These are phyloP conservation scores for Parnassius mnemosyne DNA, from an alignment of 2,888 invertebrate genomes.

Conservation along the genomic window DNA sequence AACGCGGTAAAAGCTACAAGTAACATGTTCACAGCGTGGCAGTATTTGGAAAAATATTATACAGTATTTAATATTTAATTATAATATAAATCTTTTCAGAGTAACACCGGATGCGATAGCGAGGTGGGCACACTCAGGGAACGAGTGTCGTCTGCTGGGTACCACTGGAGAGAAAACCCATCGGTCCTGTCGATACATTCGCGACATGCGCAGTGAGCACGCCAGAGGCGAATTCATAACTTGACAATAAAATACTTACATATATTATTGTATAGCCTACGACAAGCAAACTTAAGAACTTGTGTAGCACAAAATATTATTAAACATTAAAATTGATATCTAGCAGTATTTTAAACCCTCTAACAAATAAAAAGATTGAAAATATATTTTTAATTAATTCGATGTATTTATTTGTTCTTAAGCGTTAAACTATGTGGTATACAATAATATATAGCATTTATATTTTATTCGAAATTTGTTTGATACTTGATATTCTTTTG, in stretches of 20 bases:
- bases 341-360: too few species aligned
- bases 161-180: constrained; percentile 38
- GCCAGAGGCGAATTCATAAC: constrained; percentile 53
- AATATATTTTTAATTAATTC: too few species aligned
- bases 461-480: too few species aligned
- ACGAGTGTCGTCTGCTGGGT: constrained; percentile 61
- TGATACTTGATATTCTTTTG: background rate
- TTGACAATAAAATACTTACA: constrained; percentile 3
- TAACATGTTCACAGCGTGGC: constrained; percentile 51
- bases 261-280: background rate
- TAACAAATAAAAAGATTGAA: too few species aligned
- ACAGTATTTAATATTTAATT: constrained; percentile 40
- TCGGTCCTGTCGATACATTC: constrained; percentile 72
- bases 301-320: too few species aligned
- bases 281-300: too few species aligned
- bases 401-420: too few species aligned
- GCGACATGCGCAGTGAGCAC: constrained; percentile 72
- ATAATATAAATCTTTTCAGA: constrained; percentile 22
- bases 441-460: too few species aligned
- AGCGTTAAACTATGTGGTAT: too few species aligned
- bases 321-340: too few species aligned
- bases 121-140: constrained; percentile 57
- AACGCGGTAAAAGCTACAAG: constrained; percentile 64
- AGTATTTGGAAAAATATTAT: constrained; percentile 30
- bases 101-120: constrained; percentile 47